Evolutionary conservation across 2,888 invertebrate genomes (phyloP).

Genomic region (Drosophila aldrichi): DNA sequence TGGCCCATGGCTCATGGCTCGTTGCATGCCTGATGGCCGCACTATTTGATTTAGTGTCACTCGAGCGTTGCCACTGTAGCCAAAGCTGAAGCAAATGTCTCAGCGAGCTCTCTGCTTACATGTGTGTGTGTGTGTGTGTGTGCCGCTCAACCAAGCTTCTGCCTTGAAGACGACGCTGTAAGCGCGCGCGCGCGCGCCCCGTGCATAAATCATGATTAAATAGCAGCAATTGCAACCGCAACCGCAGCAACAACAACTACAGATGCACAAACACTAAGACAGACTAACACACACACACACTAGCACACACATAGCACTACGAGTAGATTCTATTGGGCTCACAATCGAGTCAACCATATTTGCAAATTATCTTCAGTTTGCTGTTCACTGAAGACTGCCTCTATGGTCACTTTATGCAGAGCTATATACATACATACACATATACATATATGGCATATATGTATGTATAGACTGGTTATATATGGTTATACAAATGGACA

Average conservation of each 20-base stretch:
- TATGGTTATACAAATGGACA: not conserved
- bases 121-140: not conserved
- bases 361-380: conserved; percentile 1
- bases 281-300: not conserved
- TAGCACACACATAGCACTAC: not conserved
- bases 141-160: conserved; percentile 17
- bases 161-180: conserved; percentile 20
- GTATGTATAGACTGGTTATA: not conserved
- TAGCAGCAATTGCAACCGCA: conserved; percentile 31
- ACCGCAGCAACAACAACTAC: conserved; percentile 14
- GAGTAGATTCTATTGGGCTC: not conserved
- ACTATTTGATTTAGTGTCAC: conserved; percentile 74
- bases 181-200: conserved; percentile 11
- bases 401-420: not conserved
- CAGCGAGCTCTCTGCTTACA: not conserved
- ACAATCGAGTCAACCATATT: conserved; percentile 6
- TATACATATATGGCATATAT: too few species aligned
- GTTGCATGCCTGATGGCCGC: conserved; percentile 72
- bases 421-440: not conserved
- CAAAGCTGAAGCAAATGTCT: not conserved
- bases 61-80: conserved; percentile 44
- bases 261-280: not conserved
- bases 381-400: not conserved
- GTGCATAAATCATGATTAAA: conserved; percentile 69
- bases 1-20: conserved; percentile 45